Evolutionary conservation across 1,140 invertebrate species (phyloP).

Genomic region (Trichogramma pretiosum): DNA sequence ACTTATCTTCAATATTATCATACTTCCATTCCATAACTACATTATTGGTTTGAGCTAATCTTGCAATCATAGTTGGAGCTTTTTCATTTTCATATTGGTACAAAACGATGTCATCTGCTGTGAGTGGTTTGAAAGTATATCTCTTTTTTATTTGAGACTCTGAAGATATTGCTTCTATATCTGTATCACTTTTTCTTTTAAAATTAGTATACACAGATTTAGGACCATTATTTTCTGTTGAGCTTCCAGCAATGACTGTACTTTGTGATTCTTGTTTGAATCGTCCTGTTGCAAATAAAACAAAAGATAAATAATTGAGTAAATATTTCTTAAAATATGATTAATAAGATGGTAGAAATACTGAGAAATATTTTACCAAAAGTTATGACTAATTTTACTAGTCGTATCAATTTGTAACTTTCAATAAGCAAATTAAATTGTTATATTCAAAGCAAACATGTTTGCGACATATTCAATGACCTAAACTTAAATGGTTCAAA

Average conservation of each 20-base stretch:
- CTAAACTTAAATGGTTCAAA: slow-evolving; percentile 10
- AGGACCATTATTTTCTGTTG: not conserved
- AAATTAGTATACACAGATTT: not conserved
- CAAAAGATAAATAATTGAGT: slow-evolving; percentile 5
- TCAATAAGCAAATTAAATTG: too few species aligned
- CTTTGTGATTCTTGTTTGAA: not conserved
- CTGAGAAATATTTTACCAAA: too few species aligned
- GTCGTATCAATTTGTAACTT: not conserved
- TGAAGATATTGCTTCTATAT: not conserved
- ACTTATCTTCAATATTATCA: slow-evolving; percentile 21
- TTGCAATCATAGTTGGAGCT: slow-evolving; percentile 25
- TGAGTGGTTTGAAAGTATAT: not conserved
- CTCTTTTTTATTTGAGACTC: slow-evolving; percentile 9
- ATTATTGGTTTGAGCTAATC: slow-evolving; percentile 24
- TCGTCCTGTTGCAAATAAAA: too few species aligned
- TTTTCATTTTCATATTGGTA: slow-evolving; percentile 29
- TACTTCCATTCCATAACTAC: slow-evolving; percentile 30
- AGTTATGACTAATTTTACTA: too few species aligned
- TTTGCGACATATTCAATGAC: slow-evolving; percentile 3
- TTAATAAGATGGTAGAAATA: not conserved
- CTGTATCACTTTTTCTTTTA: slow-evolving; percentile 1
- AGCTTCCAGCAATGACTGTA: not conserved
- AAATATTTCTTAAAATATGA: not conserved
- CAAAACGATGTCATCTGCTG: slow-evolving; percentile 25
- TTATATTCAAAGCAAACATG: not conserved